These are phyloP conservation scores for Gymnoscopelus braueri DNA, from an alignment of 2,797 vertebrate species.

Conservation along the genomic window DNA sequence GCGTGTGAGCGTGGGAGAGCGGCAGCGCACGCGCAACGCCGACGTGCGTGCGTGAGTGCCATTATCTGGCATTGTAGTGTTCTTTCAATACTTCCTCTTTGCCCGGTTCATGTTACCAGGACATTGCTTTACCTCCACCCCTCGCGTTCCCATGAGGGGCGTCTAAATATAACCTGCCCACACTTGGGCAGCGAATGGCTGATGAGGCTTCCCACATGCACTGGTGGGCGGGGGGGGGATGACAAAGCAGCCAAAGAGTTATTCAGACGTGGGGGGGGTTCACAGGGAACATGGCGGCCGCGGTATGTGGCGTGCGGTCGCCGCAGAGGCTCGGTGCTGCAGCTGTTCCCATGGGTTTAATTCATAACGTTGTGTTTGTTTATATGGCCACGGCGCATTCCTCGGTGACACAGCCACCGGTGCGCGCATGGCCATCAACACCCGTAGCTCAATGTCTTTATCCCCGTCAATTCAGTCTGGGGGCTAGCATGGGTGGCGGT, in stretches of 20 bases:
- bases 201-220: background rate
- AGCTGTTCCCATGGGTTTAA: constrained; percentile 50
- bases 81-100: constrained; percentile 14
- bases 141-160: background rate
- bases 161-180: constrained; percentile 5
- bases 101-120: constrained; percentile 11
- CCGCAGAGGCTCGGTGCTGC: constrained; percentile 15
- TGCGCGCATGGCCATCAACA: constrained; percentile 21
- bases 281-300: constrained; percentile 11
- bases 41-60: background rate
- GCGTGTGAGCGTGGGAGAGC: background rate
- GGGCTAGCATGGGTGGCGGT: constrained; percentile 15
- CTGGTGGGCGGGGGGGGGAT: background rate
- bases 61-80: background rate
- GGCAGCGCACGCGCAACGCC: no score
- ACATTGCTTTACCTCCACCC: constrained; percentile 3
- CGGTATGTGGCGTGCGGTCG: constrained; percentile 36
- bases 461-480: constrained; percentile 29
- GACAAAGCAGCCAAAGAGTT: constrained; percentile 4
- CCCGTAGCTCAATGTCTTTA: constrained; percentile 30
- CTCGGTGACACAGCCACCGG: constrained; percentile 50
- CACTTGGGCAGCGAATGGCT: background rate
- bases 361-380: constrained; percentile 32
- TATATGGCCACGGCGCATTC: constrained; percentile 49
- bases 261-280: background rate